A percentile compares a stretch with the other conserved stretches of the same genome.
Evolutionary conservation across 2,888 invertebrate genomes (phyloP).

Genomic region (Zelleria hepariella): DNA sequence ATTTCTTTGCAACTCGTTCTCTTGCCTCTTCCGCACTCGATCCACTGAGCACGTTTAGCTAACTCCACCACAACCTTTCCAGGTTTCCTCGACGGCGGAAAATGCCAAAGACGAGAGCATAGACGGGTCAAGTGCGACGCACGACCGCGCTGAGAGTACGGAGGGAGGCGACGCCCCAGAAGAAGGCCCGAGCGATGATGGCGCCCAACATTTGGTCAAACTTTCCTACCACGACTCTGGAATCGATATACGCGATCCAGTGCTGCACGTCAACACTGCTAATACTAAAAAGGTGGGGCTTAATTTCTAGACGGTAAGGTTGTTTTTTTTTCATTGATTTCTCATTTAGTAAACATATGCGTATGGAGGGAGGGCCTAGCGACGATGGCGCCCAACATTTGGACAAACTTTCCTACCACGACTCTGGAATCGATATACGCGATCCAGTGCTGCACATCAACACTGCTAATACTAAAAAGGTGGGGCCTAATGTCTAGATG

Average conservation of each 20-base stretch:
- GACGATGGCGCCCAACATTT: constrained; percentile 70
- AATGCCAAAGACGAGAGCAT: constrained; percentile 49
- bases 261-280: constrained; percentile 76
- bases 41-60: background rate
- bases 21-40: background rate
- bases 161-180: constrained; percentile 58
- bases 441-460: constrained; percentile 79
- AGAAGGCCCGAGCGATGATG: constrained; percentile 54
- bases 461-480: constrained; percentile 77
- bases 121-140: constrained; percentile 32
- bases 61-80: constrained; percentile 4
- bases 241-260: constrained; percentile 87
- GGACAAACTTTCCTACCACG: constrained; percentile 88
- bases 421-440: constrained; percentile 90
- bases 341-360: too few relatives aligned
- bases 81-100: constrained; percentile 59
- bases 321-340: too few relatives aligned
- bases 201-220: constrained; percentile 77
- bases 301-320: background rate
- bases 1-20: too few relatives aligned
- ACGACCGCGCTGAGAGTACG: constrained; percentile 24
- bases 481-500: constrained; percentile 24
- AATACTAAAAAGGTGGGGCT: constrained; percentile 74
- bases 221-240: constrained; percentile 91
- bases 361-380: constrained; percentile 50